These are phyloP conservation scores for Liodrosophila aerea DNA, from an alignment of 2,888 invertebrate species.

Conservation along the genomic window DNA sequence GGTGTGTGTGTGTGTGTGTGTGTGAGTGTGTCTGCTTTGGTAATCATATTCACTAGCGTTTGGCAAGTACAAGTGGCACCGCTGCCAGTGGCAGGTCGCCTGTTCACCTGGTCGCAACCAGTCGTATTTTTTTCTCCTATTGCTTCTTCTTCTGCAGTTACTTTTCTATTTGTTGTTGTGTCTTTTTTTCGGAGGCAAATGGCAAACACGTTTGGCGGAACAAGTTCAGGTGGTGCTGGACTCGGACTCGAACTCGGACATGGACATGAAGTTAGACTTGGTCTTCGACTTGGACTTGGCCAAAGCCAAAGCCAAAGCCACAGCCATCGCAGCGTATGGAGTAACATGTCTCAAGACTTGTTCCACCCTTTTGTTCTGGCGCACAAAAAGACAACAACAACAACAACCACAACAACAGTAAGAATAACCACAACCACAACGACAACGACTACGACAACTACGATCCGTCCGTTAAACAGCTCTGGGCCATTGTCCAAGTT, in stretches of 20 bases:
- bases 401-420: constrained; percentile 21
- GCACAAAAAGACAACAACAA: constrained; percentile 23
- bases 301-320: constrained; percentile 19
- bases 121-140: constrained; percentile 30
- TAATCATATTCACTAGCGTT: constrained; percentile 58
- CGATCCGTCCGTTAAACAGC: constrained; percentile 64
- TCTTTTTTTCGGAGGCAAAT: constrained; percentile 58
- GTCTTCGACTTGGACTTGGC: constrained; percentile 31
- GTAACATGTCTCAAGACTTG: constrained; percentile 72
- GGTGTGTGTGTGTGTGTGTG: constrained; percentile 18
- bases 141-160: constrained; percentile 11
- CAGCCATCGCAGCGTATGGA: constrained; percentile 51
- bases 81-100: constrained; percentile 51
- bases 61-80: constrained; percentile 53
- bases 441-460: constrained; percentile 31
- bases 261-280: constrained; percentile 33
- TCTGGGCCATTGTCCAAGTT: constrained; percentile 72
- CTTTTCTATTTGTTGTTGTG: constrained; percentile 21
- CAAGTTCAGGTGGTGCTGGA: constrained; percentile 66
- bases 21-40: constrained; percentile 25
- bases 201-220: constrained; percentile 71
- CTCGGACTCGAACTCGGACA: constrained; percentile 17
- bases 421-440: constrained; percentile 12
- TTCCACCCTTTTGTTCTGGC: constrained; percentile 65
- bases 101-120: constrained; percentile 61